Evolutionary conservation across 2,888 invertebrate genomes (phyloP).

Genomic region (Apotomis betuletana): DNA sequence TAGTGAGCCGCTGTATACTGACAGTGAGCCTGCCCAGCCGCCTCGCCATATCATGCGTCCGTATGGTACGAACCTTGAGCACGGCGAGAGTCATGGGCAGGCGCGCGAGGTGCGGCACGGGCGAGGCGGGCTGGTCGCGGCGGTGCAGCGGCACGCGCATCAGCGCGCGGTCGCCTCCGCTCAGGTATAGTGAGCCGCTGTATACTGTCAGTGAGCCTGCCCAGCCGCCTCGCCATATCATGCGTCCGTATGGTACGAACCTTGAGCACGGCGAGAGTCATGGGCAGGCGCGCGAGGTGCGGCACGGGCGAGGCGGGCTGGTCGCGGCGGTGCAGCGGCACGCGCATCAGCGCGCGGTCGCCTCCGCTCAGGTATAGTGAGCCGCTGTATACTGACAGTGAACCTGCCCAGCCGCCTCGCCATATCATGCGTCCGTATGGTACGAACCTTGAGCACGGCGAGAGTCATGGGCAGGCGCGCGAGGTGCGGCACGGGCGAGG

Average conservation of each 20-base stretch:
- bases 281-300: constrained; percentile 80
- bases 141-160: constrained; percentile 65
- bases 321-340: constrained; percentile 71
- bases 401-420: too few species aligned
- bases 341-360: constrained; percentile 81
- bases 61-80: constrained; percentile 60
- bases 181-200: constrained; percentile 55
- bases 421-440: constrained; percentile 65
- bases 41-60: too few species aligned
- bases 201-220: too few species aligned
- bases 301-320: constrained; percentile 78
- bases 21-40: constrained; percentile 80
- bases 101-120: constrained; percentile 82
- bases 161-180: constrained; percentile 85
- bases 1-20: constrained; percentile 86
- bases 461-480: constrained; percentile 53
- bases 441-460: too few species aligned
- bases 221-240: too few species aligned
- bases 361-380: constrained; percentile 84
- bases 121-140: constrained; percentile 76
- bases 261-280: constrained; percentile 87
- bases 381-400: too few species aligned
- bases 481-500: constrained; percentile 79
- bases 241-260: constrained; percentile 43
- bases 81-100: constrained; percentile 89